Base-by-base conservation (phyloP, 1,140 invertebrate species). In the Dreissena rostriformis region DNA sequence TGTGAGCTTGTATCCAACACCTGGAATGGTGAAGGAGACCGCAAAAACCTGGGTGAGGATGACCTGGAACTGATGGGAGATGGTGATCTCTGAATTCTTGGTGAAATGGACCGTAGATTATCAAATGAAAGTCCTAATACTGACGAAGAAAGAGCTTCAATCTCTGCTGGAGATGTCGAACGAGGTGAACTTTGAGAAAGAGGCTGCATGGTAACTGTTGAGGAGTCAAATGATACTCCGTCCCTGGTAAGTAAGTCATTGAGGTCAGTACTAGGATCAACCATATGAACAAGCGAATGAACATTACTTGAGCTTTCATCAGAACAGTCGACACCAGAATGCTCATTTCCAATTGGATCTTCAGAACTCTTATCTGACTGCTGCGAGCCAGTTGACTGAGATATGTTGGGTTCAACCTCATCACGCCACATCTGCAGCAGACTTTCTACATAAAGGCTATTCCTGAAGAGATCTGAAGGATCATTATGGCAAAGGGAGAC, bases 11-110 rank as follows among this genome's bases (percentile, higher is more conserved):
- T 65, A 19, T 79, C 61, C 15, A 73, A 61, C 39, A 81, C 61
- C 14, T 73, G 67, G 17, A 81, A 51, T n/a, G 79, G 79, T 53
- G 79, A 81, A 29, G 79, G 79, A 15, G 79, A 81, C 11, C 70
- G 68, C 17, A 81, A 17, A 61, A 72, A 72, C 28, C 79, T 28
- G 22, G 79, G 79, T 73, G 79, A 81, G 14, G 79, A 81, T 14
- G 79, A 81, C 0, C 79, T 19, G 0, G 79, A 81, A 39, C 24
- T 81, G 12, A 81, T 24, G 22, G 79, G 79, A 26, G 79, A 61
- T 57, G 79, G 79, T 52, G 79, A 81, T 26, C 79, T 57, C 39
- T 71, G 28, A 14, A 81, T 73, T 4, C 66, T 28, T 65, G 70
- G 79, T 26, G 77, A 80, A 7, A 81, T 51, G 61, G 79, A 81